A percentile compares a stretch with the other conserved stretches of the same genome.
phyloP scores from a whole-genome alignment of 1,140 invertebrate species.

The Bombus vancouverensis region DNA sequence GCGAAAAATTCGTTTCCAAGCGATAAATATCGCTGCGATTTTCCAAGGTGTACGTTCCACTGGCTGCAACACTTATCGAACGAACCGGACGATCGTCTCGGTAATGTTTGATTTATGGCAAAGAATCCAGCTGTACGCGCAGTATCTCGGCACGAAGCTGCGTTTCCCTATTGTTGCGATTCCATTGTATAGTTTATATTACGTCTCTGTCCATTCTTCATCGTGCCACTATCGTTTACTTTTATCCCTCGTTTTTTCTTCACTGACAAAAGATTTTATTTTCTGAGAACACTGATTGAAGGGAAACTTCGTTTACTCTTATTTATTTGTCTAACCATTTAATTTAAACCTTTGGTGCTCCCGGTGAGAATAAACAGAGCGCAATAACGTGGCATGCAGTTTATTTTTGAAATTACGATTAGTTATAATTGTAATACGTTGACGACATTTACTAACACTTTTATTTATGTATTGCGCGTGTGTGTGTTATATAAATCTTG shows the following conservation, averaged over 20 bases:
- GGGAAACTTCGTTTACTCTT: neutral
- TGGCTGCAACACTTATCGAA: neutral
- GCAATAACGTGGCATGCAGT: too few species aligned
- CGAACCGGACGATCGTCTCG: conserved; percentile 27
- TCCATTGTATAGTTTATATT: neutral
- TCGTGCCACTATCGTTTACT: neutral
- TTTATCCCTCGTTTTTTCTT: neutral
- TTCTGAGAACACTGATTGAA: neutral
- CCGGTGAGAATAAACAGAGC: too few species aligned
- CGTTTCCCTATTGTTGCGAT: conserved; percentile 12
- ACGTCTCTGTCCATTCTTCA: neutral
- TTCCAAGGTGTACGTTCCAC: neutral
- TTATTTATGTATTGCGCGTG: too few species aligned
- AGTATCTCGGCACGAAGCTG: neutral
- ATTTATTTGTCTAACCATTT: neutral
- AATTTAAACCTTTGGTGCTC: neutral
- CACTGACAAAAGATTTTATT: neutral
- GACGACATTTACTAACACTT: neutral
- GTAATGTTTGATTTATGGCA: conserved; percentile 55
- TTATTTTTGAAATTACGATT: neutral
- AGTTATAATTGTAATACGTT: neutral
- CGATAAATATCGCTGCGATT: conserved; percentile 39
- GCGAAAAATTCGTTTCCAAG: neutral
- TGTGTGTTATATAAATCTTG: too few species aligned
- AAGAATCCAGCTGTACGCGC: conserved; percentile 11